Conservation (phyloP, 2,888 invertebrate species). For the Drosophila sordidula region DNA sequence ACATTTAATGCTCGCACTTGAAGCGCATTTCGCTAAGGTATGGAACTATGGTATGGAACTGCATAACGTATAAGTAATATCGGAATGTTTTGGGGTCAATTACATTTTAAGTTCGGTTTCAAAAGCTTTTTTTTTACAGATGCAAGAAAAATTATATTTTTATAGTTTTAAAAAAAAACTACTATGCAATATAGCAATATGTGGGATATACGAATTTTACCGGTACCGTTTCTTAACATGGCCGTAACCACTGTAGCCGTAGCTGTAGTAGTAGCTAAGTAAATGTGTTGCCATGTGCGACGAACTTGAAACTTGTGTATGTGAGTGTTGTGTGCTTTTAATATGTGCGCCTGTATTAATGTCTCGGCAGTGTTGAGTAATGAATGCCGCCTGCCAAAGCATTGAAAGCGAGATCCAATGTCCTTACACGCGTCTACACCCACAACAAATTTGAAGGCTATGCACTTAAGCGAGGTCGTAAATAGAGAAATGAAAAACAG, state of each 20-base stretch:
- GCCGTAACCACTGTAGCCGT: slow-evolving; percentile 23
- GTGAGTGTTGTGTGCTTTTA: slow-evolving; percentile 38
- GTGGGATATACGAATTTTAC: not conserved
- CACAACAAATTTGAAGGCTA: slow-evolving; percentile 65
- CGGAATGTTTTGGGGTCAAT: too few species aligned
- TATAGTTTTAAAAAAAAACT: too few species aligned
- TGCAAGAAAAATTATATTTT: too few species aligned
- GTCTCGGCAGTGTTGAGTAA: slow-evolving; percentile 73
- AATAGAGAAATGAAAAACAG: slow-evolving; percentile 27
- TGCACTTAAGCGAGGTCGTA: slow-evolving; percentile 77
- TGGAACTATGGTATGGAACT: slow-evolving; percentile 45
- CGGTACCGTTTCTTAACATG: not conserved
- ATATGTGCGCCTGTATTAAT: slow-evolving; percentile 61
- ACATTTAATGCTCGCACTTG: slow-evolving; percentile 67
- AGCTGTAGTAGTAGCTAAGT: slow-evolving; percentile 28
- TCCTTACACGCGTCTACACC: slow-evolving; percentile 55
- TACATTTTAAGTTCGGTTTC: too few species aligned
- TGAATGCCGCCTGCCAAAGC: slow-evolving; percentile 66
- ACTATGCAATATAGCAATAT: too few species aligned
- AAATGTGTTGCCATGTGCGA: slow-evolving; percentile 53
- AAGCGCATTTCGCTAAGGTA: slow-evolving; percentile 41
- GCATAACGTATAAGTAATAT: not conserved
- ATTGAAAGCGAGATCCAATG: slow-evolving; percentile 69
- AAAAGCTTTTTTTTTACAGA: too few species aligned
- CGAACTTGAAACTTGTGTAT: slow-evolving; percentile 46